phyloP scores from a whole-genome alignment of 2,888 invertebrate species.

The Aspidiotus rigidus region DNA sequence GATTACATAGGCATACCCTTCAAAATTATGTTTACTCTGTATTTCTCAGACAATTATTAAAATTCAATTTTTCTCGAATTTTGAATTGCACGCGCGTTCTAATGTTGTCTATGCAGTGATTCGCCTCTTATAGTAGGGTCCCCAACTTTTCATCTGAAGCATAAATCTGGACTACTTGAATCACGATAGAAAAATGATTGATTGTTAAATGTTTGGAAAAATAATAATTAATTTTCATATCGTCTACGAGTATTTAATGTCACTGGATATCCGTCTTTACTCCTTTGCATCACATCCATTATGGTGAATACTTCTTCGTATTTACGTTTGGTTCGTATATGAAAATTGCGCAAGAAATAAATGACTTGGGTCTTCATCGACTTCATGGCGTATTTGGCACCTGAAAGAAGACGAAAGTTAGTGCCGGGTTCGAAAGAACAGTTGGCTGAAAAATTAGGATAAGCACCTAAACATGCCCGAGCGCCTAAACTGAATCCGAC shows the following conservation, averaged over 20 bases:
- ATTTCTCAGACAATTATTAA: no score
- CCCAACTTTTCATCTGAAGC: no score
- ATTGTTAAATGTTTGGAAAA: background rate
- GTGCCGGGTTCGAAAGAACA: background rate
- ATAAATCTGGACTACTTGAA: no score
- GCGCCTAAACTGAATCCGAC: slow-evolving; percentile 13
- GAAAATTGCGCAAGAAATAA: slow-evolving; percentile 3
- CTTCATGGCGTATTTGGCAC: slow-evolving; percentile 13
- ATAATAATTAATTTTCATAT: background rate
- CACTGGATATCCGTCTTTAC: slow-evolving; percentile 14
- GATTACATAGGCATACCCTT: no score
- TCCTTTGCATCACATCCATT: slow-evolving; percentile 2
- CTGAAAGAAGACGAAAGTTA: background rate
- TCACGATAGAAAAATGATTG: no score
- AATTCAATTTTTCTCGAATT: no score
- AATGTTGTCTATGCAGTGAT: no score
- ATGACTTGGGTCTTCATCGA: slow-evolving; percentile 17
- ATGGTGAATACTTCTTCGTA: background rate
- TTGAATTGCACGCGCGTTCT: no score
- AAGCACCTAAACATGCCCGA: slow-evolving; percentile 6
- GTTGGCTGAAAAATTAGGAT: background rate
- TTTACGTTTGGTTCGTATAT: background rate
- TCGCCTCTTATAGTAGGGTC: no score
- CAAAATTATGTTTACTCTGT: no score
- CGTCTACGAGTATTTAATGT: background rate